These are phyloP conservation scores for Phyto melanocephala DNA, from an alignment of 2,888 invertebrate genomes.

Conservation along the genomic window DNA sequence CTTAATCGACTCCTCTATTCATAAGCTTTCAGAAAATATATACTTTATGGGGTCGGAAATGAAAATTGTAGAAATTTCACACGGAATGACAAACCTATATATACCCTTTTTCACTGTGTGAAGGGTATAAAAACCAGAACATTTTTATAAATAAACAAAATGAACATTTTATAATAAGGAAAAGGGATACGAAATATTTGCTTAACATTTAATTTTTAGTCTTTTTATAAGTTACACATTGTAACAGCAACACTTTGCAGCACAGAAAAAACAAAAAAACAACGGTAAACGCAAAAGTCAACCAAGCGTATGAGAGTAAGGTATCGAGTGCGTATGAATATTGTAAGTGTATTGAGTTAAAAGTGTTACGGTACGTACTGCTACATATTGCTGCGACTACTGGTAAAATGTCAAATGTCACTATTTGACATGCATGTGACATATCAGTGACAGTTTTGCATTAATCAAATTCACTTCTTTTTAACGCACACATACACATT, in stretches of 20 bases:
- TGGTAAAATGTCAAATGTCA: conserved; percentile 79
- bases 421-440: conserved; percentile 80
- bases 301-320: conserved; percentile 40
- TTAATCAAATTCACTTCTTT: conserved; percentile 79
- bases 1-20: too few relatives aligned
- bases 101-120: too few relatives aligned
- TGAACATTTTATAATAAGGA: conserved; percentile 26
- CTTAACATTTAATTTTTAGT: not conserved
- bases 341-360: conserved; percentile 27
- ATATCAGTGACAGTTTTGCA: conserved; percentile 80
- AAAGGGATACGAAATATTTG: conserved; percentile 47
- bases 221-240: conserved; percentile 45
- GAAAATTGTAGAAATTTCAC: too few relatives aligned
- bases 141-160: conserved; percentile 59
- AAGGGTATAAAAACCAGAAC: conserved; percentile 35
- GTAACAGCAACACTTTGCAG: conserved; percentile 67
- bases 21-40: too few relatives aligned
- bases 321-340: not conserved
- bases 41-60: too few relatives aligned
- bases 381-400: conserved; percentile 42
- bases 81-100: too few relatives aligned
- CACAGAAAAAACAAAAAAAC: not conserved
- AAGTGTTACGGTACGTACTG: conserved; percentile 45
- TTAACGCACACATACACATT: conserved; percentile 66
- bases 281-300: conserved; percentile 65